phyloP scores from a whole-genome alignment of 2,797 vertebrate species.

The Lagorchestes hirsutus region DNA sequence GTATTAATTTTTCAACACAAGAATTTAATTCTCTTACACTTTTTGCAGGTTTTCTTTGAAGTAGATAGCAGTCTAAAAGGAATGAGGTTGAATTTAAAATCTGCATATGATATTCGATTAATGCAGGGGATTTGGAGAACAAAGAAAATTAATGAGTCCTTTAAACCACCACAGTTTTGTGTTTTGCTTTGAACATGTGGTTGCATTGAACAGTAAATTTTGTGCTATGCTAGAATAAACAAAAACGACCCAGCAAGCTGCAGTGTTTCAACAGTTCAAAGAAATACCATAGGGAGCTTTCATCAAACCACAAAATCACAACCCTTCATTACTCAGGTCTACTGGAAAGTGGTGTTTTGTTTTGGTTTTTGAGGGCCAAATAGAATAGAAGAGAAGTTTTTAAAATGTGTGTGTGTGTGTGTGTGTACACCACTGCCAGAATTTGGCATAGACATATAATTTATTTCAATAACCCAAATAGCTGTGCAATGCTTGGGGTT shows the following conservation, averaged over 20 bases:
- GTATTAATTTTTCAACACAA: slow-evolving; percentile 86
- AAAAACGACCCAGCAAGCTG: slow-evolving; percentile 79
- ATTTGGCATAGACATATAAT: background rate
- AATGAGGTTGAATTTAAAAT: slow-evolving; percentile 76
- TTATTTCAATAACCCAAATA: background rate
- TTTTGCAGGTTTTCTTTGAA: slow-evolving; percentile 83
- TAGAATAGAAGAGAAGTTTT: background rate
- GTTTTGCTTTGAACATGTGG: slow-evolving; percentile 83
- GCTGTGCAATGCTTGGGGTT: background rate
- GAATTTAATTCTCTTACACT: slow-evolving; percentile 78
- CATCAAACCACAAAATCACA: slow-evolving; percentile 76
- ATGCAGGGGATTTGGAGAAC: slow-evolving; percentile 78
- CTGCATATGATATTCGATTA: slow-evolving; percentile 80
- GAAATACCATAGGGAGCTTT: slow-evolving; percentile 81
- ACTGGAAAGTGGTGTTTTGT: slow-evolving; percentile 61
- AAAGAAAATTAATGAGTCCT: slow-evolving; percentile 86
- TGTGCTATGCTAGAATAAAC: slow-evolving; percentile 81
- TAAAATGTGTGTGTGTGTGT: background rate
- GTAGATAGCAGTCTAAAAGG: slow-evolving; percentile 82
- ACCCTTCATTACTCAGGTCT: slow-evolving; percentile 77
- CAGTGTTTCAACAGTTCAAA: slow-evolving; percentile 81
- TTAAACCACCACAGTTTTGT: slow-evolving; percentile 84
- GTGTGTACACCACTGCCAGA: background rate
- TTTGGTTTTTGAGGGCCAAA: background rate
- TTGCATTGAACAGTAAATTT: slow-evolving; percentile 72